These are phyloP conservation scores for Rhagoletis zephyria DNA, from an alignment of 1,140 invertebrate genomes.

Conservation along the genomic window DNA sequence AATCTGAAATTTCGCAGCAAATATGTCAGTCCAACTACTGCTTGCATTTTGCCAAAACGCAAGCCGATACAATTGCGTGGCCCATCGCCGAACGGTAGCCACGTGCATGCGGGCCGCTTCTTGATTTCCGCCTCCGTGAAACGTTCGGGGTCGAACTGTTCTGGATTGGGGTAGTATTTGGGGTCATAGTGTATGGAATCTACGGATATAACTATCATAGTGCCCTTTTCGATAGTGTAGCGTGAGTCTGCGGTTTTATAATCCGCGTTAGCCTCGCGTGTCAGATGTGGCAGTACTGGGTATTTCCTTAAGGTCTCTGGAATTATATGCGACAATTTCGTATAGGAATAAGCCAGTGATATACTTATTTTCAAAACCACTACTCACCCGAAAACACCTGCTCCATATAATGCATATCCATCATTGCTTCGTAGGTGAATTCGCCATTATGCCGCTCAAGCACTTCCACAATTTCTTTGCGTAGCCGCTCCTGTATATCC, in stretches of 20 bases:
- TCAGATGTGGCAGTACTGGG: slow-evolving; percentile 73
- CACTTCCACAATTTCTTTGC: slow-evolving; percentile 76
- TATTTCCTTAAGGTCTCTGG: slow-evolving; percentile 74
- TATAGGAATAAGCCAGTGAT: neutral
- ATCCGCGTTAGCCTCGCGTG: slow-evolving; percentile 46
- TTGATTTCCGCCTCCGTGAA: slow-evolving; percentile 74
- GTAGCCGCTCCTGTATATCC: slow-evolving; percentile 76
- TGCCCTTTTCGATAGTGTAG: slow-evolving; percentile 77
- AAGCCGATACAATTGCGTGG: slow-evolving; percentile 74
- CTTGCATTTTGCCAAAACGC: slow-evolving; percentile 72
- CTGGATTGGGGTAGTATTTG: slow-evolving; percentile 76
- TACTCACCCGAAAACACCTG: slow-evolving; percentile 72
- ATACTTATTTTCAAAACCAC: neutral
- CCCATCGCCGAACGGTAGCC: slow-evolving; percentile 61
- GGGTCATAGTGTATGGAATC: slow-evolving; percentile 78
- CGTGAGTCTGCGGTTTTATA: slow-evolving; percentile 72
- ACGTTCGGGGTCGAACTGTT: slow-evolving; percentile 77
- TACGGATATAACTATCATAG: slow-evolving; percentile 75
- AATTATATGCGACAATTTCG: neutral
- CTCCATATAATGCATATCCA: slow-evolving; percentile 75
- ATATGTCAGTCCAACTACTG: slow-evolving; percentile 65
- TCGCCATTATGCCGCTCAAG: slow-evolving; percentile 72
- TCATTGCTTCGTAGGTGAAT: slow-evolving; percentile 74
- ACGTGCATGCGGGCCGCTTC: slow-evolving; percentile 71
- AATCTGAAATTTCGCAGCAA: slow-evolving; percentile 57